A percentile compares a stretch with the other conserved stretches of the same genome.
Evolutionary conservation across 2,113 vertebrate species (phyloP).

Genomic region (Stigmatopora argus): DNA sequence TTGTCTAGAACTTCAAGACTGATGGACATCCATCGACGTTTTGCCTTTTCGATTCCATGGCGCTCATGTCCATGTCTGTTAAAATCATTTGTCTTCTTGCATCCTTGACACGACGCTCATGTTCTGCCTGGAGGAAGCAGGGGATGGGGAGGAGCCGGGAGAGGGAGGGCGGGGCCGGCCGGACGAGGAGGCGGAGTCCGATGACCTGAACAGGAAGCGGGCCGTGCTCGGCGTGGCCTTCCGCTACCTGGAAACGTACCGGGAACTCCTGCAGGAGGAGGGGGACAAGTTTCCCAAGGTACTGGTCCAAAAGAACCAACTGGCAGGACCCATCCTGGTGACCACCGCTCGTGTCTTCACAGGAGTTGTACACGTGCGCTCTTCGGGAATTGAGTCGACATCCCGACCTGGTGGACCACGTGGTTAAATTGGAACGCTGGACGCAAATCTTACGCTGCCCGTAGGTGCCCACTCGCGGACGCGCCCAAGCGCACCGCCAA

Average conservation of each 20-base stretch:
- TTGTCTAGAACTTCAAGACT: too few relatives aligned
- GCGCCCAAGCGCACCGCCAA: slow-evolving; percentile 3
- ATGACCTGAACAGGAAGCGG: slow-evolving; percentile 75
- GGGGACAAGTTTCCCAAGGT: slow-evolving; percentile 87
- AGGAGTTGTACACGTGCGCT: slow-evolving; percentile 86
- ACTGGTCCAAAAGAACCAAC: not conserved
- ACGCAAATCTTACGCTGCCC: slow-evolving; percentile 70
- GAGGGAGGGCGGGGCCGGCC: slow-evolving; percentile 18
- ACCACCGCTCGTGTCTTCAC: slow-evolving; percentile 20
- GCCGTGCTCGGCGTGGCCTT: slow-evolving; percentile 85
- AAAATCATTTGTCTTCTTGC: not conserved
- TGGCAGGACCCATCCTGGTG: not conserved
- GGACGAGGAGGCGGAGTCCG: slow-evolving; percentile 36
- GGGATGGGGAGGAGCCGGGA: slow-evolving; percentile 26
- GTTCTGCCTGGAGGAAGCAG: slow-evolving; percentile 44
- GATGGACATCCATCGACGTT: too few relatives aligned
- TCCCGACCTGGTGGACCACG: slow-evolving; percentile 84
- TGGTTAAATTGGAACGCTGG: slow-evolving; percentile 84
- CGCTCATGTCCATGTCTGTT: too few relatives aligned
- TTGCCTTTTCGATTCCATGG: too few relatives aligned
- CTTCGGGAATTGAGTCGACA: slow-evolving; percentile 81
- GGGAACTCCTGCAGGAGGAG: slow-evolving; percentile 91
- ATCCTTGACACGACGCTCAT: slow-evolving; percentile 55
- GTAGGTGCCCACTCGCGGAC: slow-evolving; percentile 32
- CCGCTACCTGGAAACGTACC: slow-evolving; percentile 88